These are phyloP conservation scores for Vicugna pacos DNA, from an alignment of 2,113 vertebrate genomes.

Conservation along the genomic window DNA sequence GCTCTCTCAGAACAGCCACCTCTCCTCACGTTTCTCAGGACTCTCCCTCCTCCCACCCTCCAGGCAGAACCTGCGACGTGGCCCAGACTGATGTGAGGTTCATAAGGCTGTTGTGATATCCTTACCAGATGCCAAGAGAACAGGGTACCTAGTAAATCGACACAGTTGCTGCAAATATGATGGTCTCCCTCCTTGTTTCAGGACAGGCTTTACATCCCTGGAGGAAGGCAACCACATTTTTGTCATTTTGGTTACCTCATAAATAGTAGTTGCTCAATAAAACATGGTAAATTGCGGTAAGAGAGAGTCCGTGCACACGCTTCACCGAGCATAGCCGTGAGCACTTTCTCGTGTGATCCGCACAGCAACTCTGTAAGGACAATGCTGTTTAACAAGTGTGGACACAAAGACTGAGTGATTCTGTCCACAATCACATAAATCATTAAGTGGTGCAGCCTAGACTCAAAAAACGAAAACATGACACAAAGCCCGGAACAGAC, in stretches of 20 bases:
- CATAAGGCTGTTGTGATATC: not conserved
- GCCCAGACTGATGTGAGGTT: not conserved
- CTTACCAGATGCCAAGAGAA: not conserved
- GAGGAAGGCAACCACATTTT: not conserved
- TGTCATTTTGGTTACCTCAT: not conserved
- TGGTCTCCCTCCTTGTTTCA: not conserved
- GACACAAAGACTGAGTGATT: not conserved
- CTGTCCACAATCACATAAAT: not conserved
- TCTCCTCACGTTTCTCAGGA: not conserved
- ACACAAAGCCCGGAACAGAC: not conserved
- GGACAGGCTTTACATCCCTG: not conserved
- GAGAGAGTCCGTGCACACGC: accelerated
- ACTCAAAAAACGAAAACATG: not conserved
- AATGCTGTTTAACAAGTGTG: not conserved
- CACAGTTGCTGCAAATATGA: not conserved
- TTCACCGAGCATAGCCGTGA: not conserved
- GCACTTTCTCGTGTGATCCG: not conserved
- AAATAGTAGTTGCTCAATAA: not conserved
- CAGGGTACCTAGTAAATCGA: not conserved
- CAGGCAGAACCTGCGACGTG: not conserved
- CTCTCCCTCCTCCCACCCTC: not conserved
- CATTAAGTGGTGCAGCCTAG: not conserved
- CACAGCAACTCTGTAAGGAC: not conserved
- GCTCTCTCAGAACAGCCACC: not conserved
- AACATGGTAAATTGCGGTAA: not conserved